A percentile compares a stretch with the other conserved stretches of the same genome.
Evolutionary conservation across 2,888 invertebrate species (phyloP).

Genomic region (Gymnoscelis rufifasciata): DNA sequence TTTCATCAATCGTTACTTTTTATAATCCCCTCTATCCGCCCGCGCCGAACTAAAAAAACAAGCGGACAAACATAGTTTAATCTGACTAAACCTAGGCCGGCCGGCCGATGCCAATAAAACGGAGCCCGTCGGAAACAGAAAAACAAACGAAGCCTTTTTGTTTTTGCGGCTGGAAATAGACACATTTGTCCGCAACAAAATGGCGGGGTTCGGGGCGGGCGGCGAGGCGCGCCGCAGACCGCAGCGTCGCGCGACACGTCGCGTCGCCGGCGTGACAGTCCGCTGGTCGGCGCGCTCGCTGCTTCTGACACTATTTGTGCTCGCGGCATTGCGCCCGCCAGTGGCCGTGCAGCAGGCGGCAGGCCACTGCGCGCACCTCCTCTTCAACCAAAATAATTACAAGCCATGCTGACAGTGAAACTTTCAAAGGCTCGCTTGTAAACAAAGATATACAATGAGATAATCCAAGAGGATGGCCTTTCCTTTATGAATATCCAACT

Average conservation of each 20-base stretch:
- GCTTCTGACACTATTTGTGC: no score
- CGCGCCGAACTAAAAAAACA: slow-evolving; percentile 21
- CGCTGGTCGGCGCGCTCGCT: slow-evolving; percentile 27
- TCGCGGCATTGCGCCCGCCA: no score
- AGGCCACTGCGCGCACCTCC: no score
- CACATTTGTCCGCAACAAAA: slow-evolving; percentile 27
- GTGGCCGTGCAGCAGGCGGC: no score
- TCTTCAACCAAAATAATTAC: no score
- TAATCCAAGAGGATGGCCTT: no score
- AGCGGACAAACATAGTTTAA: slow-evolving; percentile 28
- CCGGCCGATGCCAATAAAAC: slow-evolving; percentile 26
- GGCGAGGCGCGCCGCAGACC: slow-evolving; percentile 15
- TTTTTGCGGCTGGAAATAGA: slow-evolving; percentile 23
- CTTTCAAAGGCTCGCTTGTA: no score
- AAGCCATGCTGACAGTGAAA: no score
- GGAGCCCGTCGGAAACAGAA: slow-evolving; percentile 23
- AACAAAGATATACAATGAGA: no score
- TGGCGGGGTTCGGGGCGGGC: slow-evolving; percentile 27
- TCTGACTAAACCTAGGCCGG: slow-evolving; percentile 25
- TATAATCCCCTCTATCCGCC: slow-evolving; percentile 13
- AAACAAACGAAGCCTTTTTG: slow-evolving; percentile 19
- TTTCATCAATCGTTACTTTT: slow-evolving; percentile 23
- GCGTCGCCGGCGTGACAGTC: slow-evolving; percentile 26
- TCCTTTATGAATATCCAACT: no score
- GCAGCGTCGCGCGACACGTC: slow-evolving; percentile 17